A percentile compares a stretch with the other conserved stretches of the same genome.
phyloP scores from a whole-genome alignment of 35 echinoderm and acorn worm species.

The Ophioderma brevispina region DNA sequence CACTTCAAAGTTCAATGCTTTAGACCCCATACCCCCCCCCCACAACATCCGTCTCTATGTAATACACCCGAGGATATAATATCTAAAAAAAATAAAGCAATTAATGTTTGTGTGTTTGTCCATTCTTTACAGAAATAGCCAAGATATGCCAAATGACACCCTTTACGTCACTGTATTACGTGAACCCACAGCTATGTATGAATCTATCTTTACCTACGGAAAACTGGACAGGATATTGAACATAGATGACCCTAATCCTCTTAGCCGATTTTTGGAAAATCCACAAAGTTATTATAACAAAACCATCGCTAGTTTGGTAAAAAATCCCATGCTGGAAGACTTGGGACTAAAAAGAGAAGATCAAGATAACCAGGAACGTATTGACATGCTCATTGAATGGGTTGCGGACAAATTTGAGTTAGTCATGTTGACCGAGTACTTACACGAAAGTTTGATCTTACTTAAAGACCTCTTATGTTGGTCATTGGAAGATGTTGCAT shows the following conservation, averaged over 20 bases:
- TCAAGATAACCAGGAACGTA: not conserved
- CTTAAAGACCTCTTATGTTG: constrained; percentile 86
- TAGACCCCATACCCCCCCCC: too few relatives aligned
- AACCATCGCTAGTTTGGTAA: constrained; percentile 23
- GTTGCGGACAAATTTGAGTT: constrained; percentile 68
- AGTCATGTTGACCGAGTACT: constrained; percentile 90
- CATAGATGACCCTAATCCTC: not conserved
- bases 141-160: constrained; percentile 63
- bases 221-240: constrained; percentile 1
- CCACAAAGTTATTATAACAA: constrained; percentile 23
- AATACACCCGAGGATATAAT: too few relatives aligned
- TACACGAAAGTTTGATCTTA: constrained; percentile 88
- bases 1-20: too few relatives aligned
- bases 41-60: too few relatives aligned
- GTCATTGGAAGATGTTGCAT: constrained; percentile 86
- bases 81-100: too few relatives aligned
- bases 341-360: constrained; percentile 49
- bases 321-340: constrained; percentile 80
- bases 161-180: constrained; percentile 73
- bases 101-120: too few relatives aligned
- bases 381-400: constrained; percentile 38
- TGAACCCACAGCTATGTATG: constrained; percentile 75
- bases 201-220: constrained; percentile 69
- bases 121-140: too few relatives aligned
- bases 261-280: constrained; percentile 59